A percentile compares a stretch with the other conserved stretches of the same genome.
phyloP scores from a whole-genome alignment of 2,888 invertebrate species.

The Chaitophorus viminalis region DNA sequence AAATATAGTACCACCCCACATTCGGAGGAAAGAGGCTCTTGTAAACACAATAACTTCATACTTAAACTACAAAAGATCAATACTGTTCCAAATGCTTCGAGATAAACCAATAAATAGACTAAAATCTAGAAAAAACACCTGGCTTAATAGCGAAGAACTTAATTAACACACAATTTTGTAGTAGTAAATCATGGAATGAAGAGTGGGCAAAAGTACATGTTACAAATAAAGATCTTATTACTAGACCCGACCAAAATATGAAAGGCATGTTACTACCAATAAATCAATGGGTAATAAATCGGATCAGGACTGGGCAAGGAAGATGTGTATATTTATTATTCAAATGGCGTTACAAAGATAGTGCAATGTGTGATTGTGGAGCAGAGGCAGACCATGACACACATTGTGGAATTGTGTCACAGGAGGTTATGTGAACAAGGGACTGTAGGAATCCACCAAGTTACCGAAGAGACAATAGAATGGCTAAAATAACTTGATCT shows the following conservation, averaged over 20 bases:
- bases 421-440: background rate
- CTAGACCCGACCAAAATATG: background rate
- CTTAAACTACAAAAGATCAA: no score
- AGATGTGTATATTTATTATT: conserved; percentile 9
- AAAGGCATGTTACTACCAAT: background rate
- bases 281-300: background rate
- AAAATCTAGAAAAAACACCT: no score
- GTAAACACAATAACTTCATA: no score
- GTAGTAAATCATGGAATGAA: background rate
- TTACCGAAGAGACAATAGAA: conserved; percentile 12
- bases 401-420: background rate
- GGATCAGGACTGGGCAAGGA: conserved; percentile 10
- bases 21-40: no score
- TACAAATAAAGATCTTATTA: conserved; percentile 1
- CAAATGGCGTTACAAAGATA: background rate
- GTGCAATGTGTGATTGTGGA: conserved; percentile 1
- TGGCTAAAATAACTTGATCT: background rate
- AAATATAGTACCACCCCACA: no score
- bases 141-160: no score
- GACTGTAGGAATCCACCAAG: conserved; percentile 1
- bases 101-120: no score
- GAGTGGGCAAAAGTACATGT: background rate
- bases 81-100: no score
- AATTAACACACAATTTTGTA: background rate
- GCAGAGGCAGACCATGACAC: conserved; percentile 10